Conservation (phyloP, 30 jellyfish, hydroid and myxozoan genomes). For the Turritopsis rubra region DNA sequence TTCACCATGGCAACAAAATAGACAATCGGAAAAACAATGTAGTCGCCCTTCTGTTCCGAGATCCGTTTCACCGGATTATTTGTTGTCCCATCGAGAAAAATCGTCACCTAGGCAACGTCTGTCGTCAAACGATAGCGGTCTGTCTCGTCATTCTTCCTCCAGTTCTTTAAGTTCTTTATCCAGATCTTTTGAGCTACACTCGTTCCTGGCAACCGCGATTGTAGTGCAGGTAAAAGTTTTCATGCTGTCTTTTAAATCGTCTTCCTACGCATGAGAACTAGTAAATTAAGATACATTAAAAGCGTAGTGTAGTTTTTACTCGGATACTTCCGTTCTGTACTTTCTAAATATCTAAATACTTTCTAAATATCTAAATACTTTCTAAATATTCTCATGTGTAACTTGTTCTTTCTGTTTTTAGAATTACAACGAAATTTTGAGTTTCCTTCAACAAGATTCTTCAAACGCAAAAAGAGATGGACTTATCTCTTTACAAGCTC, state of each 20-base stretch:
- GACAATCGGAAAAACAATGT: neutral
- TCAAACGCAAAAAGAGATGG: conserved; percentile 60
- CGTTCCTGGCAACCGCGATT: neutral
- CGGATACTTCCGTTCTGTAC: too few species aligned
- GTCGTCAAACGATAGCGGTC: neutral
- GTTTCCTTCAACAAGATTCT: conserved; percentile 33
- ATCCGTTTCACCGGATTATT: neutral
- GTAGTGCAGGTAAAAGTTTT: neutral
- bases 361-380: too few species aligned
- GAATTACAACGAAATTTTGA: conserved; percentile 58
- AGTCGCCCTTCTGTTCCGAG: neutral
- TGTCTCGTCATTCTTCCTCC: neutral
- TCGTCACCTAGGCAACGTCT: conserved; percentile 17
- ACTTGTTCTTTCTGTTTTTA: neutral
- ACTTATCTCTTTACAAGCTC: conserved; percentile 62
- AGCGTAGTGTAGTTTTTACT: too few species aligned
- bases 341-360: too few species aligned
- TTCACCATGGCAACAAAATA: neutral
- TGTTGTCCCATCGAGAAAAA: neutral
- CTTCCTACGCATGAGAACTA: too few species aligned
- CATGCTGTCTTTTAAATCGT: too few species aligned
- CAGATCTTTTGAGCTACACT: neutral
- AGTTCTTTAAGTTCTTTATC: conserved; percentile 13
- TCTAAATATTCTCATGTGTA: too few species aligned
- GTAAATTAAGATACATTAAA: too few species aligned